Percentiles rank a stretch among this genome's conserved stretches.
These are phyloP conservation scores for Sebastes steindachneri DNA, from an alignment of 2,797 vertebrate species.

Conservation along the genomic window DNA sequence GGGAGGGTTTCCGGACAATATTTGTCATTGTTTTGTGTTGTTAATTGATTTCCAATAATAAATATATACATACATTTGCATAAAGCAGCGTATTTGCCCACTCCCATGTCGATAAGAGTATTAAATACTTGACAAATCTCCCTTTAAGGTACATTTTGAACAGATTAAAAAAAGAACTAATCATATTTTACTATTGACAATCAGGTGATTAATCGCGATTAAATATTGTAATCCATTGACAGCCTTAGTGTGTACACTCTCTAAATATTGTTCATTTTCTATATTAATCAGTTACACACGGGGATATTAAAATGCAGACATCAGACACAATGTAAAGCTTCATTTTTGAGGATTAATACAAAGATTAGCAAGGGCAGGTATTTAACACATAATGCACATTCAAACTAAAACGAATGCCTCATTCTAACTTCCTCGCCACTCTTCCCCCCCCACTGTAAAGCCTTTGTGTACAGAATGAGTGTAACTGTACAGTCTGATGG, in stretches of 20 bases:
- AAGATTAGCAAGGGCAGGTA: background rate
- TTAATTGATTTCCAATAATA: no score
- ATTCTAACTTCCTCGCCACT: background rate
- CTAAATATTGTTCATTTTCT: background rate
- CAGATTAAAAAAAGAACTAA: rapidly evolving
- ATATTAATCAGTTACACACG: background rate
- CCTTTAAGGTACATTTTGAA: no score
- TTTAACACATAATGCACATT: background rate
- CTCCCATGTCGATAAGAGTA: no score
- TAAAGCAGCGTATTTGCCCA: no score
- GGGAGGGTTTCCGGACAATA: no score
- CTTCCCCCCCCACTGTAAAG: background rate
- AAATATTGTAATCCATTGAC: no score
- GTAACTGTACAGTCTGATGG: slow-evolving; percentile 30
- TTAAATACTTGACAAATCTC: no score
- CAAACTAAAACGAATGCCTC: background rate
- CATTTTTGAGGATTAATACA: background rate
- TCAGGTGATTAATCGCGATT: no score
- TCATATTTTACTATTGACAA: no score
- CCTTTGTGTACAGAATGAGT: slow-evolving; percentile 29
- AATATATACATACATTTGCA: no score
- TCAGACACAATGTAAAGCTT: background rate
- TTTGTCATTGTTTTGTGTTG: no score
- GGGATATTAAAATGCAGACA: background rate
- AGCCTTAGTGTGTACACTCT: no score